Evolutionary conservation across 2,113 vertebrate genomes (phyloP).

Genomic region (Struthidea cinerea): DNA sequence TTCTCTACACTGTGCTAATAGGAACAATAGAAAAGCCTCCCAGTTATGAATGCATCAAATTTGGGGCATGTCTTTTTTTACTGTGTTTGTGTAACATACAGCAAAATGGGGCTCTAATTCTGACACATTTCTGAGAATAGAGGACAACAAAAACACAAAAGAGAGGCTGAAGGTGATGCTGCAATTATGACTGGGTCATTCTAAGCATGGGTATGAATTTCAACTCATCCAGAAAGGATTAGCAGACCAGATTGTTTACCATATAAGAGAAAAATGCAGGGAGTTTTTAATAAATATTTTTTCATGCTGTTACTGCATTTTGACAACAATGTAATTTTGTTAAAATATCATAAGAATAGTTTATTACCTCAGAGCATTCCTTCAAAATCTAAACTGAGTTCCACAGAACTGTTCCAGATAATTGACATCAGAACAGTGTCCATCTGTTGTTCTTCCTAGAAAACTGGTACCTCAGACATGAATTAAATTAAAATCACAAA

Average conservation of each 20-base stretch:
- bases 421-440: neutral
- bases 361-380: neutral
- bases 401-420: neutral
- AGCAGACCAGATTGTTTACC: constrained; percentile 36
- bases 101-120: neutral
- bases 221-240: neutral
- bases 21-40: neutral
- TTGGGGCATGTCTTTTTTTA: neutral
- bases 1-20: neutral
- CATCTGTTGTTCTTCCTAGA: neutral
- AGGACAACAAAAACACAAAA: neutral
- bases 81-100: neutral
- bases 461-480: neutral
- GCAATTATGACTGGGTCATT: neutral
- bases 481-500: neutral
- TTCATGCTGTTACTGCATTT: constrained; percentile 43
- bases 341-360: neutral
- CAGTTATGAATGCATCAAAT: neutral
- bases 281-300: constrained; percentile 64
- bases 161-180: neutral
- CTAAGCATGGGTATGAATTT: neutral
- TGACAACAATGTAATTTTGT: neutral
- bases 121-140: neutral
- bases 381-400: constrained; percentile 8
- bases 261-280: constrained; percentile 51